phyloP scores from a whole-genome alignment of 2,888 invertebrate species.

The Parasteatoda lunata region DNA sequence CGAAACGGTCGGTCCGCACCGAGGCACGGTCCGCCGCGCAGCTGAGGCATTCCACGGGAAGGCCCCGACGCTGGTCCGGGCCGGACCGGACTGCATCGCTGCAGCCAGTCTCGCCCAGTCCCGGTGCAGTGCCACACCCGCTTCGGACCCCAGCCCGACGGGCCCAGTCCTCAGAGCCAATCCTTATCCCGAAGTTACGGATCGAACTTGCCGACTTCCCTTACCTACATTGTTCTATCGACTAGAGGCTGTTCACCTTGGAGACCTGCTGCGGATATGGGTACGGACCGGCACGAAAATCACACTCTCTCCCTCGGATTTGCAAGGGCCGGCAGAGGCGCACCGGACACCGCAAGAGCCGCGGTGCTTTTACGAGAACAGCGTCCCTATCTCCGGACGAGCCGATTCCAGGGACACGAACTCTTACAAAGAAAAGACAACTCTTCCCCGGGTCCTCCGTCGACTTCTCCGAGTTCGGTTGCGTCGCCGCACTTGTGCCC shows the following conservation, averaged over 20 bases:
- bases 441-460: too few species aligned
- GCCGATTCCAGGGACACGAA: conserved; percentile 75
- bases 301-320: conserved; percentile 69
- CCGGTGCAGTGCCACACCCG: conserved; percentile 72
- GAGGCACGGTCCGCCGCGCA: conserved; percentile 67
- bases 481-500: too few species aligned
- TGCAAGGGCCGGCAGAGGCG: too few species aligned
- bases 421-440: conserved; percentile 76
- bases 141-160: conserved; percentile 78
- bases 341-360: conserved; percentile 73
- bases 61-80: conserved; percentile 71
- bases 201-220: conserved; percentile 82
- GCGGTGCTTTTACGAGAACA: conserved; percentile 74
- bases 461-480: too few species aligned
- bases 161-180: conserved; percentile 83
- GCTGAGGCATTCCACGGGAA: conserved; percentile 72
- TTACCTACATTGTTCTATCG: conserved; percentile 82
- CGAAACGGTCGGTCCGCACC: too few species aligned
- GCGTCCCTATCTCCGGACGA: conserved; percentile 75
- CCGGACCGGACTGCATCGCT: conserved; percentile 21
- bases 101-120: conserved; percentile 71
- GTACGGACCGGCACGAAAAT: conserved; percentile 69
- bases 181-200: conserved; percentile 80
- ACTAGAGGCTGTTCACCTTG: conserved; percentile 82
- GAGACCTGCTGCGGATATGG: conserved; percentile 85